Base-by-base conservation (phyloP, 1,140 invertebrate genomes). In the Sogatella furcifera region DNA sequence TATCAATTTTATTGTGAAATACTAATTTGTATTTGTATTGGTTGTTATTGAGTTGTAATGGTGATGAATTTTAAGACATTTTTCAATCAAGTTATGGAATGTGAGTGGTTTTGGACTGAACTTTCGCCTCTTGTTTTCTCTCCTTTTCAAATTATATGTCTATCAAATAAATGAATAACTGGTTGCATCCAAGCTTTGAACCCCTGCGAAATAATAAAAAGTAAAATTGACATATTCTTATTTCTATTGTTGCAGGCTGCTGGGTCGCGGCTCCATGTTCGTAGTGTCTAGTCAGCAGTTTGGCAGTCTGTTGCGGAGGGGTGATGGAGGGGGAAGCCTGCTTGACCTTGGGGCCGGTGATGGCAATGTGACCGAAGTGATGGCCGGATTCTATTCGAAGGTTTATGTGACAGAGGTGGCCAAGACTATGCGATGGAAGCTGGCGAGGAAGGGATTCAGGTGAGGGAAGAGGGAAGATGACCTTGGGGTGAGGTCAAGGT, bases 261-360 rank as follows among this genome's bases (percentile, higher is more conserved):
- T 95, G 9, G 81, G 85, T 15, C 78, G 92, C 44, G 93, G 93
- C 14, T 93, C 90, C 0, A 96, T 96, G 93, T 95, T 95, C 75
- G 89, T 97, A 2, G 83, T 93, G 64, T 95, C 92, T 0, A 73
- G 78, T 28, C 72, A 79, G 19, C 92, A 95, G 69, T 38, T 38
- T 38, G 85, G 93, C 61, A 74, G 79, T 63, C 71, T 75, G 59
- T 75, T 95, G 55, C 60, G 61, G 15, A 71, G 70, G 71, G 70
- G 80, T 74, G 71, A 76, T 59, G 68, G 77, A 71, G 70, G 80
- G 74, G 71, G 77, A 59, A 69, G 77, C 9, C 65, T 96, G 41
- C 75, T 95, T 54, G 93, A 96, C 76, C 75, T 96, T 42, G 93
- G 93, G 43, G 92, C 94, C 9, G 94, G 94, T 1, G 93, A 97